A percentile compares a stretch with the other conserved stretches of the same genome.
These are phyloP conservation scores for Antheraea assamensis DNA, from an alignment of 2,888 invertebrate species.

Conservation along the genomic window DNA sequence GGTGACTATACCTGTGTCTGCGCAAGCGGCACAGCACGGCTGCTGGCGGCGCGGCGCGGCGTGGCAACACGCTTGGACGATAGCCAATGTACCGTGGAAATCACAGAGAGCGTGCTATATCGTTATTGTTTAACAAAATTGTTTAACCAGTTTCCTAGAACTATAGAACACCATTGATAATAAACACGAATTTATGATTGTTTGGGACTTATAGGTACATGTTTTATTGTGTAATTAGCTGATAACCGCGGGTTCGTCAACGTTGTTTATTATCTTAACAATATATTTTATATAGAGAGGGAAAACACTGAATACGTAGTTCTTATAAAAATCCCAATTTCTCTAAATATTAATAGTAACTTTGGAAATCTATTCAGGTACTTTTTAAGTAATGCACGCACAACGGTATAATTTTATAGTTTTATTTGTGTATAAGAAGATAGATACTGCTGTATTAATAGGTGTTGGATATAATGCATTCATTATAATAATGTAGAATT, in stretches of 20 bases:
- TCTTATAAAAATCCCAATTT: too few relatives aligned
- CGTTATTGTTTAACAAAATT: constrained; percentile 52
- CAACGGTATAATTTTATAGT: too few relatives aligned
- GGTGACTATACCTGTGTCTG: neutral
- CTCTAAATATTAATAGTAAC: too few relatives aligned
- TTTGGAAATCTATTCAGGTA: too few relatives aligned
- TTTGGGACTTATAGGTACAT: neutral
- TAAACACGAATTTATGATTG: constrained; percentile 21
- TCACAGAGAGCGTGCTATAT: constrained; percentile 47
- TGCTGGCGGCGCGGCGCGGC: constrained; percentile 35
- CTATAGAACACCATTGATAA: constrained; percentile 34
- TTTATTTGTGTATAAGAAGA: too few relatives aligned
- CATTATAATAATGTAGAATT: too few relatives aligned
- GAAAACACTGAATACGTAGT: too few relatives aligned
- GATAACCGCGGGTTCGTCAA: too few relatives aligned
- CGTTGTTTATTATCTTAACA: too few relatives aligned
- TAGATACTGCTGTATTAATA: neutral
- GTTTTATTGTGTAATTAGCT: neutral
- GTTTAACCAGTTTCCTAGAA: constrained; percentile 29
- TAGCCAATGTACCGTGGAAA: constrained; percentile 65
- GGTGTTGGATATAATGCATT: neutral
- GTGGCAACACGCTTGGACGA: constrained; percentile 64
- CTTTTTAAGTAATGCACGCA: too few relatives aligned
- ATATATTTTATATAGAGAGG: too few relatives aligned
- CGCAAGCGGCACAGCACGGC: constrained; percentile 23